Base-by-base conservation (phyloP, 2,797 vertebrate species). In the Eutrigla gurnardus region DNA sequence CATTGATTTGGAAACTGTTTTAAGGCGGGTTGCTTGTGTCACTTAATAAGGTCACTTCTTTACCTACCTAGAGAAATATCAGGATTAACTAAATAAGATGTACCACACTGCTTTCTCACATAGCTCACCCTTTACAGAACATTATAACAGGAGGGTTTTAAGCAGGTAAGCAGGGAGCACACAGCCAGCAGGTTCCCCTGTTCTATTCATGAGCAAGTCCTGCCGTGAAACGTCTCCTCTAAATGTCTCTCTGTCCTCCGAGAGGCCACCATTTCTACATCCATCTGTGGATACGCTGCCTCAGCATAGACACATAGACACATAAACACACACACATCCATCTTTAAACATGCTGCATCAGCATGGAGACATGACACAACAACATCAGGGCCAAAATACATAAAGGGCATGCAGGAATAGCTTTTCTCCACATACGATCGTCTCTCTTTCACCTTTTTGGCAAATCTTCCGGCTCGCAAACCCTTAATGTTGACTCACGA, bases 171-270 rank as follows among this genome's bases (percentile, higher is more conserved):
- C 58, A 53, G 70, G 42, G 53, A 69, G 65, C 61, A 52, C 73
- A 65, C 57, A 58, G 77, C 82, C 83, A 81, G 69, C 65, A 69
- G 88, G 80, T 85, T 86, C 85, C 81, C 77, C 77, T 58, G 47
- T 65, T 81, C 35, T 64, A 46, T 67, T 78, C 80, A 70, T 50
- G 72, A 62, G 60, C 37, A 4, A 47, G 78, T 68, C 78, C 61
- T 73, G 68, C 82, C 71, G 70, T 71, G 74, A 79, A 89, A 78
- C 15, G 35, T 88, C 89, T 84, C 87, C 86, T 90, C 89, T 89
- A 90, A 91, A 93, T 86, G 91, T 88, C 81, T 92, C 84, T 81
- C 63, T 84, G 86, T 90, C 89, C 92, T 92, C 78, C 69, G 87
- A 91, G 88, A 86, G 88, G 86, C 86, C 86, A 87, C 86, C 65